A percentile compares a stretch with the other conserved stretches of the same genome.
Evolutionary conservation across 2,888 invertebrate species (phyloP).

Genomic region (Antheraea assamensis): DNA sequence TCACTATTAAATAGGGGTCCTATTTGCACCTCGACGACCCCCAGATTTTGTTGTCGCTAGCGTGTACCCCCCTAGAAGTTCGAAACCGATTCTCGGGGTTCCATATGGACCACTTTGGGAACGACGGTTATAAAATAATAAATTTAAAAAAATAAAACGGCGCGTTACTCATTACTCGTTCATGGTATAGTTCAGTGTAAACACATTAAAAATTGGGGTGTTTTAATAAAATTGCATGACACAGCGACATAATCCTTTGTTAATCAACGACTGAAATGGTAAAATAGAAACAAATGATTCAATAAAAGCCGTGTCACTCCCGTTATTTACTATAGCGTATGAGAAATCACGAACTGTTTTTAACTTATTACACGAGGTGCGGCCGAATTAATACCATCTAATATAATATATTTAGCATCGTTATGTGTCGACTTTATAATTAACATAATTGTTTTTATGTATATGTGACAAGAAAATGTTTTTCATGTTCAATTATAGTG

Average conservation of each 20-base stretch:
- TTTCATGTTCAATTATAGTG: too few species aligned
- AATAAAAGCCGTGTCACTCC: slow-evolving; percentile 45
- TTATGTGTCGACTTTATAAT: neutral
- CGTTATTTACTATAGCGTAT: slow-evolving; percentile 25
- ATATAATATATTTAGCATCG: neutral
- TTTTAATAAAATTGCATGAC: slow-evolving; percentile 18
- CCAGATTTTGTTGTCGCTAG: too few species aligned
- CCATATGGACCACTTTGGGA: too few species aligned
- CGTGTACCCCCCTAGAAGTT: too few species aligned
- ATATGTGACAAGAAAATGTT: neutral
- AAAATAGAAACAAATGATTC: slow-evolving; percentile 47
- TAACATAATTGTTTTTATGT: neutral
- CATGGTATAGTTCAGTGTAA: neutral
- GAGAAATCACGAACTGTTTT: slow-evolving; percentile 12
- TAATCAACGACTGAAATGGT: slow-evolving; percentile 20
- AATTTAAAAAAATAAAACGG: too few species aligned
- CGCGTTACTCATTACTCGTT: too few species aligned
- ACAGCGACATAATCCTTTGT: slow-evolving; percentile 22
- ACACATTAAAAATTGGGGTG: neutral
- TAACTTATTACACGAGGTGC: neutral
- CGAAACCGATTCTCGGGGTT: too few species aligned
- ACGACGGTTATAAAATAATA: too few species aligned
- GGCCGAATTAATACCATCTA: neutral
- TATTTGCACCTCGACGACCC: too few species aligned
- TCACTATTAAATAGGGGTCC: too few species aligned